These are phyloP conservation scores for Lithobius niger DNA, from an alignment of 1,140 invertebrate species.

Conservation along the genomic window DNA sequence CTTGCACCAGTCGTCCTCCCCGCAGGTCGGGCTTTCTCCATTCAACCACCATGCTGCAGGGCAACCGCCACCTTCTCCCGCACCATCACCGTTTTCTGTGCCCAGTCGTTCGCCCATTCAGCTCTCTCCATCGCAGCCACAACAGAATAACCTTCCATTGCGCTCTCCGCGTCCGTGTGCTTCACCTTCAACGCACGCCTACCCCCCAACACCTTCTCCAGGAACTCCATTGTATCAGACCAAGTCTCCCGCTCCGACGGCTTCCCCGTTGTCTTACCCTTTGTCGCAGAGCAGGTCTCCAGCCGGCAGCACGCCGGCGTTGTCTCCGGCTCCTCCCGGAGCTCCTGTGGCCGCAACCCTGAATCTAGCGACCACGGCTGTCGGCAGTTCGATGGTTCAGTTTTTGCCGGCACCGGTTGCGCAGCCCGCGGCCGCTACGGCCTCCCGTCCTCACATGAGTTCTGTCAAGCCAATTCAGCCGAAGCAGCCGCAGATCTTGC, in stretches of 20 bases:
- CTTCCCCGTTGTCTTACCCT: slow-evolving; percentile 14
- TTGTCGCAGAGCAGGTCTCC: slow-evolving; percentile 7
- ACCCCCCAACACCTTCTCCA: slow-evolving; percentile 5
- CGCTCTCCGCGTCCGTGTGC: slow-evolving; percentile 6
- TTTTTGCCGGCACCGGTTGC: slow-evolving; percentile 14
- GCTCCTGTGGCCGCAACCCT: slow-evolving; percentile 7
- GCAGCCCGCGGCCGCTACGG: slow-evolving; percentile 3
- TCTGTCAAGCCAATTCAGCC: slow-evolving; percentile 20
- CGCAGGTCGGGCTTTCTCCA: slow-evolving; percentile 6
- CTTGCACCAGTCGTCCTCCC: slow-evolving; percentile 3
- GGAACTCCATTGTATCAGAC: slow-evolving; percentile 9
- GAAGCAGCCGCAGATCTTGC: slow-evolving; percentile 23
- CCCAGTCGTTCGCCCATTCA: slow-evolving; percentile 6
- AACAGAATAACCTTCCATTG: slow-evolving; percentile 9
- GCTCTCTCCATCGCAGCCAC: slow-evolving; percentile 10
- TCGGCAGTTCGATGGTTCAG: slow-evolving; percentile 14
- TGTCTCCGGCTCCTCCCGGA: slow-evolving; percentile 1
- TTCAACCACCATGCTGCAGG: slow-evolving; percentile 10
- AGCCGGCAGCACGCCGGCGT: not conserved
- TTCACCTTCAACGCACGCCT: slow-evolving; percentile 1
- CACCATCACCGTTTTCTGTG: slow-evolving; percentile 18
- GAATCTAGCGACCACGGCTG: slow-evolving; percentile 10
- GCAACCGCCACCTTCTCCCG: slow-evolving; percentile 16
- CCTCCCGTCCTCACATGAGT: slow-evolving; percentile 4
- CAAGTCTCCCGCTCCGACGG: slow-evolving; percentile 14